Evolutionary conservation across 2,888 invertebrate genomes (phyloP).

Genomic region (Hymenopus coronatus): DNA sequence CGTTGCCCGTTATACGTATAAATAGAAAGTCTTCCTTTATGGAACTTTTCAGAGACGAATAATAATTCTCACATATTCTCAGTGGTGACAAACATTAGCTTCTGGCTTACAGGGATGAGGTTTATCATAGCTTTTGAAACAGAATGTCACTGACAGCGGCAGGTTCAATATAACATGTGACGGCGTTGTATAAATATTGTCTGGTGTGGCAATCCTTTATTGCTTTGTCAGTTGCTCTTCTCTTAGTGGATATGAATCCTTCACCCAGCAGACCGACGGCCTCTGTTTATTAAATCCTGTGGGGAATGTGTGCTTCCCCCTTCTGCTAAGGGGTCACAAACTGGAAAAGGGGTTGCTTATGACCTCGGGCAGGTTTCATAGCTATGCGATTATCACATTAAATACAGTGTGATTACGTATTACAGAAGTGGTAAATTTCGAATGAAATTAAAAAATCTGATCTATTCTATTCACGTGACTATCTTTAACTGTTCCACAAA

Average conservation of each 20-base stretch:
- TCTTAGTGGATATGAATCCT: slow-evolving; percentile 9
- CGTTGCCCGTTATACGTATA: no score
- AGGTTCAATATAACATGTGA: not conserved
- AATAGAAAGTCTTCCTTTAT: no score
- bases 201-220: not conserved
- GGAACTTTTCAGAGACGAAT: no score
- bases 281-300: slow-evolving; percentile 12
- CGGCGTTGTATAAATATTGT: not conserved
- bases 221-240: slow-evolving; percentile 1
- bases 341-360: not conserved
- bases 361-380: not conserved
- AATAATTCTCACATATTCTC: no score
- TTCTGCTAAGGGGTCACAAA: not conserved
- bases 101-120: no score
- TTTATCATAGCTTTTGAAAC: not conserved
- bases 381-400: not conserved
- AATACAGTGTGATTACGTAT: not conserved
- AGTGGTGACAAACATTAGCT: no score
- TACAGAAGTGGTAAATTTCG: no score
- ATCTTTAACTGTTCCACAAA: no score
- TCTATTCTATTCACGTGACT: no score
- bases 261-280: not conserved
- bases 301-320: not conserved
- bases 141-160: not conserved
- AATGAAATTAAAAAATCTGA: no score